phyloP scores from a whole-genome alignment of 2,113 vertebrate species.

The Microtus ochrogaster region DNA sequence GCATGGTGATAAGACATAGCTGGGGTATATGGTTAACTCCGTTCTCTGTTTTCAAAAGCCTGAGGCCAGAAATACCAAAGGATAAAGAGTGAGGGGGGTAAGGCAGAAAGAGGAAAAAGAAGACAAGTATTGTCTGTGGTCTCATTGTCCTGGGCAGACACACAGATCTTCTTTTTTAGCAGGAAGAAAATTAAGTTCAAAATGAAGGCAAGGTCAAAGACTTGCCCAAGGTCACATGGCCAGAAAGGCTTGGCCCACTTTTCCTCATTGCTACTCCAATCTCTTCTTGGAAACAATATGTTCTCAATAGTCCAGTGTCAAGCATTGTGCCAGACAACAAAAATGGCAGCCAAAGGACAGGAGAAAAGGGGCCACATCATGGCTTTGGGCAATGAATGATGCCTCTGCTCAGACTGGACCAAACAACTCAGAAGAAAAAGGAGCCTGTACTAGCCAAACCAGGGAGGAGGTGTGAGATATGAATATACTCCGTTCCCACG shows the following conservation, averaged over 20 bases:
- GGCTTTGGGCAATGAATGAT: background rate
- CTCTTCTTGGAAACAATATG: background rate
- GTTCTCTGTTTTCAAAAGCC: background rate
- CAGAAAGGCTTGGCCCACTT: background rate
- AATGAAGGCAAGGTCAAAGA: background rate
- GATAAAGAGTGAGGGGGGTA: background rate
- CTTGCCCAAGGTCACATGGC: background rate
- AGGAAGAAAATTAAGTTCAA: slow-evolving; percentile 27
- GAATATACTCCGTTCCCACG: background rate
- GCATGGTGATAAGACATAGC: background rate
- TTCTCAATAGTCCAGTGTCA: slow-evolving; percentile 19
- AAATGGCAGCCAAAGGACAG: background rate
- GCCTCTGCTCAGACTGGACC: background rate
- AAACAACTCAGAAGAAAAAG: background rate
- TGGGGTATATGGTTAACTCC: background rate
- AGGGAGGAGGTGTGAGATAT: background rate
- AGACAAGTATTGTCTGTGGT: background rate
- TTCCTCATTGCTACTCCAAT: slow-evolving; percentile 14
- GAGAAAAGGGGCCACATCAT: background rate
- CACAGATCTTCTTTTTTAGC: slow-evolving; percentile 14
- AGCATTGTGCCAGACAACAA: background rate
- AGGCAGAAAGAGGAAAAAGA: background rate
- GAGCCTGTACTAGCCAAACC: background rate
- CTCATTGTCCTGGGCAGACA: background rate
- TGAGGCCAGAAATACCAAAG: background rate